Conservation (phyloP, 2,888 invertebrate genomes). For the Agriotes lineatus region DNA sequence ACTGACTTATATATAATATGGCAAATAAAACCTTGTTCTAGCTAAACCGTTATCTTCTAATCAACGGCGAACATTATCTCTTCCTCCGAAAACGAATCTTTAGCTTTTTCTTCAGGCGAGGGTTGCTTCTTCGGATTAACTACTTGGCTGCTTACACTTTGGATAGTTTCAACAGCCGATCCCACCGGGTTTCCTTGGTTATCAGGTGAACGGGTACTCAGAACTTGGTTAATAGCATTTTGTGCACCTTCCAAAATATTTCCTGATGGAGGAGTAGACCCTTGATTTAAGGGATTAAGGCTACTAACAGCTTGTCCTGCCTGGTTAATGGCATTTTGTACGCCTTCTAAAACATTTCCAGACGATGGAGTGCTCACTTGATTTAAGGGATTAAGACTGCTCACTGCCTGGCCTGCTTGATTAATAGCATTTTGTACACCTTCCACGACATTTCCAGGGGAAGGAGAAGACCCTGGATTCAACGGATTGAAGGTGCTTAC, state of each 20-base stretch:
- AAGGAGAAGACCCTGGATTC: too few relatives aligned
- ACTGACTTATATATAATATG: constrained; percentile 30
- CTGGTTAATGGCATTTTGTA: constrained; percentile 41
- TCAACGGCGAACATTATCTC: constrained; percentile 22
- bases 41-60: constrained; percentile 1
- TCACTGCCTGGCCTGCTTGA: constrained; percentile 34
- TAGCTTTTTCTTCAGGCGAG: not conserved
- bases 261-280: constrained; percentile 16
- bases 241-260: not conserved
- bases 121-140: not conserved
- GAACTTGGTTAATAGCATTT: constrained; percentile 25
- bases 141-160: not conserved
- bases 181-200: not conserved
- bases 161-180: constrained; percentile 17
- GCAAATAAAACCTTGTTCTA: constrained; percentile 25
- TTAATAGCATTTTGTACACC: too few relatives aligned
- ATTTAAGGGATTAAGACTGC: constrained; percentile 47
- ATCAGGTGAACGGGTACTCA: too few relatives aligned
- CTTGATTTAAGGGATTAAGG: too few relatives aligned
- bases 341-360: constrained; percentile 40
- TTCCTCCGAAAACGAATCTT: not conserved
- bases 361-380: constrained; percentile 38
- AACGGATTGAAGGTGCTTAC: too few relatives aligned
- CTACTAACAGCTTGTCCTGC: constrained; percentile 29
- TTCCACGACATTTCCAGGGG: too few relatives aligned